Conservation (phyloP, 2,797 vertebrate species). For the Delichon dasypus region DNA sequence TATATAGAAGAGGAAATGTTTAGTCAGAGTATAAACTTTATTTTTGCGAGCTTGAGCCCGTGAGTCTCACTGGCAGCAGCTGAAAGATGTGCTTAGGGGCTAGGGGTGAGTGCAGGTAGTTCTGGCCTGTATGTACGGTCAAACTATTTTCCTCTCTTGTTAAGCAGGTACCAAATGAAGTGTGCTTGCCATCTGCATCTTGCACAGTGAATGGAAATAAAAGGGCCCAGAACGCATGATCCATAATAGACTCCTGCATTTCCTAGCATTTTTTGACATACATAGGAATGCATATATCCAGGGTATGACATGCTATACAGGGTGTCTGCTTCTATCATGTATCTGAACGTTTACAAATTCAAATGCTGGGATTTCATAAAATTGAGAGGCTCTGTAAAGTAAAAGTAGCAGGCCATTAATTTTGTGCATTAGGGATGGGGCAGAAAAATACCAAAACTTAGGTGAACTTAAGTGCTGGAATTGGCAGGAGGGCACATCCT, state of each 20-base stretch:
- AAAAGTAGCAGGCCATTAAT: not conserved
- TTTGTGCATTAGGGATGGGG: not conserved
- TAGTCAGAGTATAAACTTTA: not conserved
- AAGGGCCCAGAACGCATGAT: not conserved
- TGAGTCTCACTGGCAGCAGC: not conserved
- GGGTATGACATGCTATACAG: not conserved
- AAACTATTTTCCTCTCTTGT: not conserved
- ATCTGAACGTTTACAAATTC: not conserved
- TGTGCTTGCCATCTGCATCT: not conserved
- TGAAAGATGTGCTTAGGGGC: fast-evolving
- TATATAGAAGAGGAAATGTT: not conserved
- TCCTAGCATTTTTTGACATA: not conserved
- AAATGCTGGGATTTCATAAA: not conserved
- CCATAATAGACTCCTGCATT: not conserved
- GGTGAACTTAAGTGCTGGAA: not conserved
- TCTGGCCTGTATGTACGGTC: not conserved
- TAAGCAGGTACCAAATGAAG: not conserved
- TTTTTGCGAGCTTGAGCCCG: not conserved
- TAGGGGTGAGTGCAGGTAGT: not conserved
- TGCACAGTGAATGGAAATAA: not conserved
- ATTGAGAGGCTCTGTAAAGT: not conserved
- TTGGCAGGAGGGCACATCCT: not conserved
- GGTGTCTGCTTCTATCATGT: not conserved
- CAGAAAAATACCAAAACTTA: not conserved
- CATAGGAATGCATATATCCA: fast-evolving